phyloP scores from a whole-genome alignment of 1,140 invertebrate species.

The Oscheius sp. region DNA sequence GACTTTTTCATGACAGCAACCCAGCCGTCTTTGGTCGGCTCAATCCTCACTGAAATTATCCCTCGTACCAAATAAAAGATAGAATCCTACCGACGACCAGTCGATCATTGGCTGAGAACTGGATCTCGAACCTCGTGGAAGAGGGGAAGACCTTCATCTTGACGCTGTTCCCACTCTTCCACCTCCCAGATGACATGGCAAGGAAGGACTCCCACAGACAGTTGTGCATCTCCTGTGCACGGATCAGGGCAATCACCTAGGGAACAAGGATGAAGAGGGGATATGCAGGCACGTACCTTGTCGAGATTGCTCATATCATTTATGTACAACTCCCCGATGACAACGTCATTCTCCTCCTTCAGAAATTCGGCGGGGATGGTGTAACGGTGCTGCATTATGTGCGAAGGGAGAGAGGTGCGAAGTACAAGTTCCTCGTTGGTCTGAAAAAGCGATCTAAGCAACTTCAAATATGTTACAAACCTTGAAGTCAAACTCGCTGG shows the following conservation, averaged over 20 bases:
- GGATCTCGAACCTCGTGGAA: neutral
- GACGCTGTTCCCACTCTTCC: neutral
- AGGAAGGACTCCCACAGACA: neutral
- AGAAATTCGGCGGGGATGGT: neutral
- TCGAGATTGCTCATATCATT: slow-evolving; percentile 2
- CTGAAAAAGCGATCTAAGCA: neutral
- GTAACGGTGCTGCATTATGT: neutral
- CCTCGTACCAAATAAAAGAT: neutral
- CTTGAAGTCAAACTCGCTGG: slow-evolving; percentile 5
- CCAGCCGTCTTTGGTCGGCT: neutral
- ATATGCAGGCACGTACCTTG: neutral
- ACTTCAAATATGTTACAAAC: neutral
- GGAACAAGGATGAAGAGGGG: too few relatives aligned
- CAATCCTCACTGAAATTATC: neutral
- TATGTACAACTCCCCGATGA: slow-evolving; percentile 6
- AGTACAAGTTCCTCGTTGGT: neutral
- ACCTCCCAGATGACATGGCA: neutral
- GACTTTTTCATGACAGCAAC: neutral
- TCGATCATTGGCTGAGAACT: neutral
- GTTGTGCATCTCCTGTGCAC: neutral
- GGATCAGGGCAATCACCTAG: neutral
- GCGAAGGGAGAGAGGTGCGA: neutral
- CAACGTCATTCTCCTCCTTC: slow-evolving; percentile 5
- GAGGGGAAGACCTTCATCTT: neutral
- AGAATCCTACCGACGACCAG: neutral